Conservation (phyloP, 2,888 invertebrate species). For the Acanthoscelides obtectus region DNA sequence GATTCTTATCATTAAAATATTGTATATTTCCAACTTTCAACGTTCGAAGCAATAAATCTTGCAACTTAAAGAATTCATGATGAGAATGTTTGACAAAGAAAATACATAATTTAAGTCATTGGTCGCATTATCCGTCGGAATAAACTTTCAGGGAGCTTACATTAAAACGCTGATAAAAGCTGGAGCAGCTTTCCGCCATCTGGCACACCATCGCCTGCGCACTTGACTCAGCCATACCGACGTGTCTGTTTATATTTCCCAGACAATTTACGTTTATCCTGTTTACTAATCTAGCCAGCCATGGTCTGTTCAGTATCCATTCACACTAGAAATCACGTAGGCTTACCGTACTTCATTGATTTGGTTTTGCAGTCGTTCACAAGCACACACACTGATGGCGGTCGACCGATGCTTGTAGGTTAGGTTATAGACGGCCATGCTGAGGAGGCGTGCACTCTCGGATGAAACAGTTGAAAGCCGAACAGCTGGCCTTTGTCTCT, state of each 20-base stretch:
- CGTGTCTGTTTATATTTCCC: background rate
- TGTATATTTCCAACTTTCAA: too few species aligned
- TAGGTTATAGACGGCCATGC: background rate
- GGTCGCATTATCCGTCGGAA: too few species aligned
- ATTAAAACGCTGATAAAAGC: background rate
- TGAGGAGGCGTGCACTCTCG: background rate
- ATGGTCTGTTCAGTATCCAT: background rate
- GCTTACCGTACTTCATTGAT: background rate
- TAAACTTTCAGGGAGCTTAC: background rate
- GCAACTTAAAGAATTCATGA: too few species aligned
- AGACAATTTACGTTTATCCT: background rate
- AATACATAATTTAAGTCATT: too few species aligned
- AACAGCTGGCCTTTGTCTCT: background rate
- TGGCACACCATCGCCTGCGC: background rate
- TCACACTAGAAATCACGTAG: background rate
- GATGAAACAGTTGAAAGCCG: background rate
- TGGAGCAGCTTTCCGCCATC: background rate
- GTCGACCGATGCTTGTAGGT: background rate
- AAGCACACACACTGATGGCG: background rate
- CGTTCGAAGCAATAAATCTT: too few species aligned
- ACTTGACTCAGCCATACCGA: background rate
- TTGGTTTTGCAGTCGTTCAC: background rate
- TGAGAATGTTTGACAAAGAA: too few species aligned
- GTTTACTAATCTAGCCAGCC: background rate
- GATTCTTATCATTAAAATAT: too few species aligned